Evolutionary conservation across 2,113 vertebrate genomes (phyloP).

Genomic region (Pedetes capensis): DNA sequence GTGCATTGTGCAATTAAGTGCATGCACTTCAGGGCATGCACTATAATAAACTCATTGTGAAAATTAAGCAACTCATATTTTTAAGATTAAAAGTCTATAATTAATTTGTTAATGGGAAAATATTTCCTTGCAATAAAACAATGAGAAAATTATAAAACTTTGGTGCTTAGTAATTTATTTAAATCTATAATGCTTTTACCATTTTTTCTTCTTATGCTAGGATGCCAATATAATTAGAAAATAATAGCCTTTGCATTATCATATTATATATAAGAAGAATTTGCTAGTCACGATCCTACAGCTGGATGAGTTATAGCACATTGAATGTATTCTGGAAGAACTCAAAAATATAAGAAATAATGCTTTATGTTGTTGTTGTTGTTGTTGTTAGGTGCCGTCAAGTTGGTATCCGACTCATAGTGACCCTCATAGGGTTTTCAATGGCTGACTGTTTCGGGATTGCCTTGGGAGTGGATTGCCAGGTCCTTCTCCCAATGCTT

Average conservation of each 20-base stretch:
- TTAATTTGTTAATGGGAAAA: background rate
- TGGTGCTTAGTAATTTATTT: background rate
- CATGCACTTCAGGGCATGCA: no score
- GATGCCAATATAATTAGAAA: background rate
- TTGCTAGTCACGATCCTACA: background rate
- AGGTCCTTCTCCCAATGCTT: no score
- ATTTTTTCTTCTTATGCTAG: background rate
- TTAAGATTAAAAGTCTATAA: conserved; percentile 3
- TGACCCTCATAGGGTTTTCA: no score
- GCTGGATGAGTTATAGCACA: background rate
- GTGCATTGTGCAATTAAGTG: background rate
- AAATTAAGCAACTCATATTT: background rate
- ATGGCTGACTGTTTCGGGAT: no score
- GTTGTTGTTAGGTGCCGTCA: no score
- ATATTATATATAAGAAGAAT: background rate
- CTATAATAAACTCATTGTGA: background rate
- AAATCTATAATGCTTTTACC: background rate
- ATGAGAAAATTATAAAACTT: background rate
- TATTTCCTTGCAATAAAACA: background rate
- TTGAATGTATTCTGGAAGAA: background rate
- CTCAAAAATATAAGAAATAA: background rate
- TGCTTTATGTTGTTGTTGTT: no score
- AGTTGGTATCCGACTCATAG: no score
- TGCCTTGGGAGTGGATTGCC: no score
- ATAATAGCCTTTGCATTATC: background rate